Evolutionary conservation across 2,113 vertebrate genomes (phyloP).

Genomic region (Triplophysa dalaica): DNA sequence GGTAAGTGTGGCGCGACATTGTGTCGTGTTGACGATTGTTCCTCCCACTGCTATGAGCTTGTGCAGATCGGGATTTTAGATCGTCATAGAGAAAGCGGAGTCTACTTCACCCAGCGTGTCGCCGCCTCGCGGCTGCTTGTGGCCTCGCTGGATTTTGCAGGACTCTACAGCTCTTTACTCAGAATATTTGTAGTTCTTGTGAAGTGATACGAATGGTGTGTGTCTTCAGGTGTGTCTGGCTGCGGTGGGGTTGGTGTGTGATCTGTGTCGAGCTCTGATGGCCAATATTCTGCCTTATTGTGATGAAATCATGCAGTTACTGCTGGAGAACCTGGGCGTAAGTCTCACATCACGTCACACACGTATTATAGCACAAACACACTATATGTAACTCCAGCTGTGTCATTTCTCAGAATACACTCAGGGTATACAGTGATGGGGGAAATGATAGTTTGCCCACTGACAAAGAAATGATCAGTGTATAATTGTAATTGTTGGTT

Average conservation of each 20-base stretch:
- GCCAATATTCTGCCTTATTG: conserved; percentile 96
- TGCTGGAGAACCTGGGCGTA: conserved; percentile 96
- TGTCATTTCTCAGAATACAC: no score
- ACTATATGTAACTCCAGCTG: no score
- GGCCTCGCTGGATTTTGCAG: conserved; percentile 19
- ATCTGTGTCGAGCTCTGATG: conserved; percentile 90
- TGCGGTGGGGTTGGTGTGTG: conserved; percentile 92
- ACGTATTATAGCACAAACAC: no score
- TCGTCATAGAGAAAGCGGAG: conserved; percentile 40
- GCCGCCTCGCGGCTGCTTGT: not conserved
- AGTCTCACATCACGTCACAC: conserved; percentile 58
- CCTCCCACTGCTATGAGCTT: conserved; percentile 40
- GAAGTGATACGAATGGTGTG: not conserved
- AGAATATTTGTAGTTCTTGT: no score
- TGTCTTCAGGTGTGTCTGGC: conserved; percentile 88
- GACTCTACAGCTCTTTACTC: conserved; percentile 16
- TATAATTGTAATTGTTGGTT: no score
- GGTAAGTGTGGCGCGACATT: conserved; percentile 67
- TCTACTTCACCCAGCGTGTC: conserved; percentile 32
- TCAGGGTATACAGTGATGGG: no score
- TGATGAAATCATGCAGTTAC: conserved; percentile 97
- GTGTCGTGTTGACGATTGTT: conserved; percentile 26
- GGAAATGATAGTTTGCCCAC: no score
- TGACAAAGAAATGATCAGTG: no score
- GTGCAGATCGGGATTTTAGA: conserved; percentile 38